Conservation (phyloP, 2,113 vertebrate species). For the Dinomys branickii region DNA sequence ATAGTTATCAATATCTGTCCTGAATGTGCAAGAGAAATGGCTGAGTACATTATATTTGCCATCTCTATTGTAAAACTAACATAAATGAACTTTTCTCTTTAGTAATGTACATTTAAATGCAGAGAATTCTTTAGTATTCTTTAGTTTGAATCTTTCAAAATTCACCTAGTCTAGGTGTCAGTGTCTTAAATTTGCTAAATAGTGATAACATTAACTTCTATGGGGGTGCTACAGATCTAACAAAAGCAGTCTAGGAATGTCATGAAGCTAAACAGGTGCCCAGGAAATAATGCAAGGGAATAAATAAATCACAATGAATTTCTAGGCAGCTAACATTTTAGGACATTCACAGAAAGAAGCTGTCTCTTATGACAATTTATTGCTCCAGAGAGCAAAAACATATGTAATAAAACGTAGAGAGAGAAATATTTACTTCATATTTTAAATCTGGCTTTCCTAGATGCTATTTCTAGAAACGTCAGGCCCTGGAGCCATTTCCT, state of each 20-base stretch:
- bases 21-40: not conserved
- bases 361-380: not conserved
- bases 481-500: not conserved
- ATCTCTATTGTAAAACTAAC: not conserved
- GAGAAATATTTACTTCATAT: not conserved
- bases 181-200: constrained; percentile 16
- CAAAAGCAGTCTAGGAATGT: not conserved
- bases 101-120: not conserved
- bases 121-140: not conserved
- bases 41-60: not conserved
- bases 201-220: not conserved
- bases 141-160: not conserved
- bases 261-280: not conserved
- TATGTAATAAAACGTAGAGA: not conserved
- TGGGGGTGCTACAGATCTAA: not conserved
- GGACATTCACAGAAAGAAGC: not conserved
- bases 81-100: not conserved
- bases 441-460: constrained; percentile 30
- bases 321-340: not conserved
- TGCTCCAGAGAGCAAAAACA: not conserved
- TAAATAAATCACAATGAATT: not conserved
- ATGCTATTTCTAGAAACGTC: constrained; percentile 29
- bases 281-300: not conserved
- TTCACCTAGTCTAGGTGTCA: not conserved
- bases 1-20: not conserved